Evolutionary conservation across 2,113 vertebrate genomes (phyloP), one percentile per base, ranked within the genome.

Genomic region (Xiphophorus hellerii): DNA sequence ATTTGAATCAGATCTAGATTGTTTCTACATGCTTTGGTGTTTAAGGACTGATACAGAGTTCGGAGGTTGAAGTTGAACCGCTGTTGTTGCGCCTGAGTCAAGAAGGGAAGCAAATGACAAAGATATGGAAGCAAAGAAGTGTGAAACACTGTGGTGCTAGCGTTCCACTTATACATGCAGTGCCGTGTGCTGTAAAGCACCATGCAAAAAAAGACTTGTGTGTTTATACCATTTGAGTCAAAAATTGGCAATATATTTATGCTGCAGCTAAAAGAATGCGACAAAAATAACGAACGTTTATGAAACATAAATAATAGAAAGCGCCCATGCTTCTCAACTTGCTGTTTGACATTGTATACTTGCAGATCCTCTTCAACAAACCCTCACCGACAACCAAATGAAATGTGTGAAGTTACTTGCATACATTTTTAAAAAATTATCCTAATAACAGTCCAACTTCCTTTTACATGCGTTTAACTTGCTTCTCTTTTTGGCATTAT

Each of bases 351-450:
- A 48, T 48, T 60, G n/a, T 66, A 31, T 25, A n/a, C 51, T 29
- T 37, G 28, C 68, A 66, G 70, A 69, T 64, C 33, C 0, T 20
- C 10, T 15, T 48, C 15, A 48, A 48, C 51, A 25, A 58, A 58
- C 51, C 15, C 37, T 62, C 12, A 48, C 58, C 15, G 2, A 58
- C 28, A 78, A 37, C 54, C 0, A 29, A 60, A 37, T 7, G 22
- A 51, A 82, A 81, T n/a, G 66, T 84, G 73, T 63, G 73, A 77
- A 65, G 70, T 42, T 17, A 13, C 37, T 33, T 54, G 30, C 42
- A 72, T 58, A 72, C 20, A 58, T 62, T 29, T 58, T 54, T 70
- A 5, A 30, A 35, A 29, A n/a, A 66, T 44, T 25, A 51, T 69
- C 17, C 69, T 31, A 67, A 67, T 29, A 44, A 22, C 39, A 67